Base-by-base conservation (phyloP, 2,888 invertebrate species). In the Acanthopleura granulata region DNA sequence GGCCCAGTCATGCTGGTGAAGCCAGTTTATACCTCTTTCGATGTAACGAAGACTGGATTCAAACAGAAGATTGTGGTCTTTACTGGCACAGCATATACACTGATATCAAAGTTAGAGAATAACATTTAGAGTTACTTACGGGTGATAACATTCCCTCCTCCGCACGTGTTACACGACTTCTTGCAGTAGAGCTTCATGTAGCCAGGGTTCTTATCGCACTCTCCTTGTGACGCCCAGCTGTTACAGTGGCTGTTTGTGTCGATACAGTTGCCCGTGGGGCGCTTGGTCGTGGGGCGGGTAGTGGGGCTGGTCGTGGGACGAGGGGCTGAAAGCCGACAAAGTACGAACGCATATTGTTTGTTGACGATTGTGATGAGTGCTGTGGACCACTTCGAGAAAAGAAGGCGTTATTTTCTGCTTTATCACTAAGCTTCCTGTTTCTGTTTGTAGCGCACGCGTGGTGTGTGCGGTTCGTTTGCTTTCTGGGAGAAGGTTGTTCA, bases 121-220 rank as follows among this genome's bases (percentile, higher is more conserved):
- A 6, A 40, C 40, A 3, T 40, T 40, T 6, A 40, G 4, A 40
- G 62, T 22, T 16, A 4, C 72, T 22, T 50, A 49, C 27, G 66
- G 3, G 75, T 75, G 16, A 61, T 71, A 1, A 50, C 74, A 22
- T 72, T 66, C 9, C 70, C 62, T 14, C 71, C 76, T 12, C 73
- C 49, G 50, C 81, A 81, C 6, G 49, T 73, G 50, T 78, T 76
- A 61, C 81, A 81, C 9, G 81, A 80, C 49, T 73, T 76, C 74
- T 75, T 79, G 66, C 81, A 81, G 75, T 76, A 74, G 30, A 25
- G 15, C 29, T 49, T 22, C 81, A 81, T 81, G 72, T 78, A 81
- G 18, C 49, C 51, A 0, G 81, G 80, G 72, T 81, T 81, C 57
- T 76, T 75, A 0, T 15, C 0, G 57, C 83, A 83, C 50, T 80